Conservation (phyloP, 2,888 invertebrate species). For the Lochmaea capreae region DNA sequence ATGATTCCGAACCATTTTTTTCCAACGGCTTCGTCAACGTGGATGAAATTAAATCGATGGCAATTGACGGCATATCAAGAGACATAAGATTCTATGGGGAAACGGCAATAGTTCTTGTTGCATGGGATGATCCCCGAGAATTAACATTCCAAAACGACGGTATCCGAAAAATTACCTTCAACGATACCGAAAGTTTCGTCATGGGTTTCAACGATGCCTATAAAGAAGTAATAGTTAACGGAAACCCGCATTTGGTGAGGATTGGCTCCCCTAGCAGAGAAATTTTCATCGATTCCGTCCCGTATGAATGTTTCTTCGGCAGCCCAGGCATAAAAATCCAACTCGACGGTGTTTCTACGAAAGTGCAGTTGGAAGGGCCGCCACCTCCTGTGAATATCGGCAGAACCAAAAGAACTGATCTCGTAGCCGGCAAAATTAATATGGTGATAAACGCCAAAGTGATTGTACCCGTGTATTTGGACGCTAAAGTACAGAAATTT, state of each 20-base stretch:
- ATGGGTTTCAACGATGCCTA: conserved; percentile 76
- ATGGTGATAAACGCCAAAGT: conserved; percentile 84
- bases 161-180: conserved; percentile 78
- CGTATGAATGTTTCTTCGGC: conserved; percentile 94
- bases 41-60: conserved; percentile 82
- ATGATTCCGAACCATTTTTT: conserved; percentile 18
- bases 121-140: conserved; percentile 87
- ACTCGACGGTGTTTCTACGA: conserved; percentile 81
- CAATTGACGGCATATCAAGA: conserved; percentile 83
- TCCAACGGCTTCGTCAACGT: conserved; percentile 64
- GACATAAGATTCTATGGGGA: conserved; percentile 90
- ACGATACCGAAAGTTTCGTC: conserved; percentile 78
- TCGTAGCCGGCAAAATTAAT: conserved; percentile 87
- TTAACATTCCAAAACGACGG: conserved; percentile 85
- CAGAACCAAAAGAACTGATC: conserved; percentile 78
- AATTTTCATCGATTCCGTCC: conserved; percentile 87
- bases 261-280: conserved; percentile 94
- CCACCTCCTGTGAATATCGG: conserved; percentile 95
- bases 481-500: conserved; percentile 85
- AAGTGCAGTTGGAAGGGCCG: conserved; percentile 88
- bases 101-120: conserved; percentile 85
- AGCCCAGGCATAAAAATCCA: conserved; percentile 86
- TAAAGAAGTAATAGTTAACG: conserved; percentile 79
- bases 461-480: conserved; percentile 84
- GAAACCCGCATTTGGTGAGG: conserved; percentile 80